Evolutionary conservation across 2,888 invertebrate species (phyloP).

Genomic region (Allolobophora icterica): DNA sequence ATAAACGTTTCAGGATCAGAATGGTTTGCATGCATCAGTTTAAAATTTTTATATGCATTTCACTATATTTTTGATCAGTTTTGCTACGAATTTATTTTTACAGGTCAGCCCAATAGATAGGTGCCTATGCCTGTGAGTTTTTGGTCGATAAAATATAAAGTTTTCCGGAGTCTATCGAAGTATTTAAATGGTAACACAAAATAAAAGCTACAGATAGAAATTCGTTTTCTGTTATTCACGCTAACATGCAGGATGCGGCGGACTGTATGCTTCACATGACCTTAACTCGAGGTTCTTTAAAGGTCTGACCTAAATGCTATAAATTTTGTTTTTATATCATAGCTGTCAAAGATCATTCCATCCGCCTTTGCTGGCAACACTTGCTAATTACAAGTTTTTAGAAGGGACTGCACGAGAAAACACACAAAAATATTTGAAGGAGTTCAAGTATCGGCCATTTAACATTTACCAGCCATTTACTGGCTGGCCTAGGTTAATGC

Average conservation of each 20-base stretch:
- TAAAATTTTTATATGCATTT: neutral
- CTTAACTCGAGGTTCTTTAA: conserved; percentile 4
- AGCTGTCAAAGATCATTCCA: conserved; percentile 1
- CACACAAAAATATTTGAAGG: neutral
- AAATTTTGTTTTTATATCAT: neutral
- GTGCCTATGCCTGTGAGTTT: neutral
- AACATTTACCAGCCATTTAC: neutral
- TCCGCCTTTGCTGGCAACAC: neutral
- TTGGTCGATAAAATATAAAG: neutral
- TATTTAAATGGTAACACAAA: neutral
- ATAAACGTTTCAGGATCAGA: neutral
- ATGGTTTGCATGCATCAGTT: neutral
- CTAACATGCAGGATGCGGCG: neutral
- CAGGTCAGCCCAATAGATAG: neutral
- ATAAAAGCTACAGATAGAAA: neutral
- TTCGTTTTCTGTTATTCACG: neutral
- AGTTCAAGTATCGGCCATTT: conserved; percentile 9
- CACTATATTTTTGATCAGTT: neutral
- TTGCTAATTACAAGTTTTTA: neutral
- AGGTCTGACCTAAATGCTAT: neutral
- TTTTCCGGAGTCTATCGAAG: neutral
- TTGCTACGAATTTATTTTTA: neutral
- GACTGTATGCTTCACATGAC: neutral
- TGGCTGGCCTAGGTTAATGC: neutral
- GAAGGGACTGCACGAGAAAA: neutral